These are phyloP conservation scores for Rana temporaria DNA, from an alignment of 2,113 vertebrate genomes.

Conservation along the genomic window DNA sequence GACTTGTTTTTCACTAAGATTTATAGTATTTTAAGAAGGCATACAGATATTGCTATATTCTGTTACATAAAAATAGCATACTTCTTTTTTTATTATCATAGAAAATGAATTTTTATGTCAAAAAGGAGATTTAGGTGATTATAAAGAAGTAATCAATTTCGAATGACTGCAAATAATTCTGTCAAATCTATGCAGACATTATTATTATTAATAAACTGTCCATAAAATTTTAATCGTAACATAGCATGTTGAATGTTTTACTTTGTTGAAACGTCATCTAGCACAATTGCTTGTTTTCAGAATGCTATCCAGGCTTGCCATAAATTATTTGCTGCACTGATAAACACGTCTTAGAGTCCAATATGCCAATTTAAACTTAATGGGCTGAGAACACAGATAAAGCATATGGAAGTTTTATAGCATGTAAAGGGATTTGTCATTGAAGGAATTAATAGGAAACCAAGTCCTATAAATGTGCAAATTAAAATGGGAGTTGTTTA, in stretches of 20 bases:
- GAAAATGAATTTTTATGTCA: too few relatives aligned
- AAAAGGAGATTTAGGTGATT: too few relatives aligned
- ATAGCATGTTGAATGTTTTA: not conserved
- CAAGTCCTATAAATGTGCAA: slow-evolving; percentile 42
- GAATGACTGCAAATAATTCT: too few relatives aligned
- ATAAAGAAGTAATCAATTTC: too few relatives aligned
- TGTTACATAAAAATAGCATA: too few relatives aligned
- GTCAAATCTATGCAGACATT: not conserved
- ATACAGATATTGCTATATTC: too few relatives aligned
- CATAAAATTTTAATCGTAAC: not conserved
- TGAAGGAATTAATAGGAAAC: slow-evolving; percentile 22
- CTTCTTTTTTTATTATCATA: too few relatives aligned
- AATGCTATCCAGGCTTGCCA: not conserved
- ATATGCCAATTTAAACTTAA: slow-evolving; percentile 36
- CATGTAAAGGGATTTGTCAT: slow-evolving; percentile 28
- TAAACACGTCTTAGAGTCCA: slow-evolving; percentile 39
- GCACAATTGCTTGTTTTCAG: not conserved
- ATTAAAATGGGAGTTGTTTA: slow-evolving; percentile 17
- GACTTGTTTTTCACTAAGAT: too few relatives aligned
- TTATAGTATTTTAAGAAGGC: too few relatives aligned
- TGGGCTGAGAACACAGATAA: slow-evolving; percentile 38
- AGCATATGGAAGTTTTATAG: slow-evolving; percentile 33
- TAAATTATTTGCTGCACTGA: slow-evolving; percentile 37
- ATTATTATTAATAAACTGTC: not conserved
- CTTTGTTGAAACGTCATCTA: not conserved